Conservation (phyloP, 2,888 invertebrate species). For the Pristionchus fissidentatus region DNA sequence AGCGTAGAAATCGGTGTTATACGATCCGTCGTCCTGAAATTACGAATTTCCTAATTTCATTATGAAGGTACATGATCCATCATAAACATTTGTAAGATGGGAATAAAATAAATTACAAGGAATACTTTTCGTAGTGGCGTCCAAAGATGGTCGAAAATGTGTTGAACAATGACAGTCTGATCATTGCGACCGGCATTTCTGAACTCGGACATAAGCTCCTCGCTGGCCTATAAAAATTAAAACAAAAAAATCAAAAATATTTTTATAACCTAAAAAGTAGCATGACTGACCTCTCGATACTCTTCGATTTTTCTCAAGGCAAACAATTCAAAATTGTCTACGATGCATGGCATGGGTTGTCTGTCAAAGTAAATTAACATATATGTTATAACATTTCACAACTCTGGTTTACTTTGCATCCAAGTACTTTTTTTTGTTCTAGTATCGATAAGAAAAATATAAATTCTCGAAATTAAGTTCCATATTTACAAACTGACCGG, state of each 20-base stretch:
- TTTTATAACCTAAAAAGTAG: no score
- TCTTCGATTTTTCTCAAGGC: neutral
- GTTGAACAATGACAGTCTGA: neutral
- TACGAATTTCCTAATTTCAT: no score
- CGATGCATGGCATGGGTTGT: neutral
- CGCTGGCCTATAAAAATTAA: neutral
- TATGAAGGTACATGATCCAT: no score
- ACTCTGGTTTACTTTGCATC: no score
- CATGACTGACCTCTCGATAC: neutral
- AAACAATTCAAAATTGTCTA: neutral
- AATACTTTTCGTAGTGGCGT: neutral
- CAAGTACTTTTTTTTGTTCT: no score
- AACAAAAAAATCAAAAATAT: neutral
- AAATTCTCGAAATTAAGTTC: no score
- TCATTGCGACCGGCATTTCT: neutral
- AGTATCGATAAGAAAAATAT: no score
- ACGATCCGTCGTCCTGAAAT: neutral
- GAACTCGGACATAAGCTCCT: neutral
- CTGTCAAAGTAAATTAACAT: neutral
- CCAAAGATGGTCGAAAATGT: slow-evolving; percentile 17
- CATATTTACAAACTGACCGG: neutral
- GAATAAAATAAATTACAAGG: neutral
- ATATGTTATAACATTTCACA: neutral
- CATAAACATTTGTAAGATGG: neutral
- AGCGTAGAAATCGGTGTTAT: slow-evolving; percentile 10